These are phyloP conservation scores for Phoenicopterus ruber DNA, from an alignment of 2,113 vertebrate genomes.

Conservation along the genomic window DNA sequence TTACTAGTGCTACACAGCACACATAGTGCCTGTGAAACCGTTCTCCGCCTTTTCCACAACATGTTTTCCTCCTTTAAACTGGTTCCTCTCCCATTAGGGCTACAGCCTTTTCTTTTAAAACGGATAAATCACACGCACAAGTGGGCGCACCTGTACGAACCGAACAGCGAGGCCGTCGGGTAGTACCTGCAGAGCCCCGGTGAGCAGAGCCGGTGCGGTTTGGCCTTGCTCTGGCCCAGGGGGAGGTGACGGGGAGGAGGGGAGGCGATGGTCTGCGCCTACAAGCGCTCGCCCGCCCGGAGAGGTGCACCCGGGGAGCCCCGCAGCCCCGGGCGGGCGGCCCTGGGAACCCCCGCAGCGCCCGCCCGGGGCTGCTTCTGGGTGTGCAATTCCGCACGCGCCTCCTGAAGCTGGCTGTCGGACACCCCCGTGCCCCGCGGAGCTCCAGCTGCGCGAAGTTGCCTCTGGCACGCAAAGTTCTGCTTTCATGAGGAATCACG, in stretches of 20 bases:
- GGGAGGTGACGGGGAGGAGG: background rate
- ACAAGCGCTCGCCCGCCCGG: background rate
- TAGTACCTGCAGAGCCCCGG: background rate
- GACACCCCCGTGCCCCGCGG: background rate
- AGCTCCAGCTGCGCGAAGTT: background rate
- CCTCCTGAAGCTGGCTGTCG: background rate
- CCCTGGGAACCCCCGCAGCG: fast-evolving
- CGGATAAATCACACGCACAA: fast-evolving
- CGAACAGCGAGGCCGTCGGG: fast-evolving
- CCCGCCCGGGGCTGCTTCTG: background rate
- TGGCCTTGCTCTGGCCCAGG: background rate
- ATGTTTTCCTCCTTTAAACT: background rate
- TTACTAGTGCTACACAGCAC: background rate
- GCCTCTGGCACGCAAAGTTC: background rate
- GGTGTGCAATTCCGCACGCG: fast-evolving
- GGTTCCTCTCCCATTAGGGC: background rate
- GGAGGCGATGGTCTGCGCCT: background rate
- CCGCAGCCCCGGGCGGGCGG: background rate
- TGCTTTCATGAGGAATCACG: background rate
- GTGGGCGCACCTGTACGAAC: fast-evolving
- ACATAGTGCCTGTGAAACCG: background rate
- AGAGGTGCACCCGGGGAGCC: background rate
- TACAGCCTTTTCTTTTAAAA: background rate
- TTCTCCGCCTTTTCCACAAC: background rate
- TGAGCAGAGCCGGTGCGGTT: fast-evolving